Conservation (phyloP, 2,888 invertebrate species). For the Meiosimyza decipiens region DNA sequence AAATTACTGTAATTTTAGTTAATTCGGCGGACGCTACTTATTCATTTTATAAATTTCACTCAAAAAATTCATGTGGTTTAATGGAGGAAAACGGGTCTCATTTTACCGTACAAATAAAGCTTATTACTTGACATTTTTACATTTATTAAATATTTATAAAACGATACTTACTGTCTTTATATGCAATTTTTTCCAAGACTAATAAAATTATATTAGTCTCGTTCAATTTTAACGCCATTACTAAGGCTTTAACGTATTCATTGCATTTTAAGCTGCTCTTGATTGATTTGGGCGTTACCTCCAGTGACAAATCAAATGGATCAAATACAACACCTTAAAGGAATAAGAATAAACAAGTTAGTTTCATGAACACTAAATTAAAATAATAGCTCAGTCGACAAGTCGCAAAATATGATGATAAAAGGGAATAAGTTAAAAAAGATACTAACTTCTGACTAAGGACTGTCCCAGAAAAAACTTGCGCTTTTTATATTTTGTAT, state of each 20-base stretch:
- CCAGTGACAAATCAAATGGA: conserved; percentile 88
- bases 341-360: neutral
- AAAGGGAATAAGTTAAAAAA: neutral
- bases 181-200: conserved; percentile 85
- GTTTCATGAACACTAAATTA: neutral
- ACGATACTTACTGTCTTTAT: conserved; percentile 75
- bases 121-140: too few relatives aligned
- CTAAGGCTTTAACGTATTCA: conserved; percentile 80
- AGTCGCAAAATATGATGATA: neutral
- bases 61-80: too few relatives aligned
- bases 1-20: too few relatives aligned
- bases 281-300: conserved; percentile 82
- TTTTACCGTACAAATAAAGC: too few relatives aligned
- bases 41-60: too few relatives aligned
- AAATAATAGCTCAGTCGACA: neutral
- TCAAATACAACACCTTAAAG: conserved; percentile 83
- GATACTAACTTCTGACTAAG: too few relatives aligned
- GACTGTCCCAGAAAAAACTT: too few relatives aligned
- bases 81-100: too few relatives aligned
- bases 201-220: conserved; percentile 80
- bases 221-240: conserved; percentile 87
- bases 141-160: conserved; percentile 25
- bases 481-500: too few relatives aligned
- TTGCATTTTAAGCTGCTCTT: conserved; percentile 70
- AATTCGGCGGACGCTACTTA: too few relatives aligned